Evolutionary conservation across 2,888 invertebrate species (phyloP).

Genomic region (Clostera curtula): DNA sequence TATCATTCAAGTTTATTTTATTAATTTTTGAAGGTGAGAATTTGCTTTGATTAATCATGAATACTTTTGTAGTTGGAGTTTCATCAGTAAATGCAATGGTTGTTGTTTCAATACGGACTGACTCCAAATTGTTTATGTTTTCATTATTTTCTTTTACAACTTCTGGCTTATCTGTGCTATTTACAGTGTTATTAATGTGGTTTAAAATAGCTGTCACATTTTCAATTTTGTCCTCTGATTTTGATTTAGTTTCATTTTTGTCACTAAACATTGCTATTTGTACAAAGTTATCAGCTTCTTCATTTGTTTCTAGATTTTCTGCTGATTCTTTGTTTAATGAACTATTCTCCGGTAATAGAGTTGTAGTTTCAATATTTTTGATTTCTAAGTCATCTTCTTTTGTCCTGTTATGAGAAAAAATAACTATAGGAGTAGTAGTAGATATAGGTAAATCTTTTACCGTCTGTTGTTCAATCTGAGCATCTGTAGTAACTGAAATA

Average conservation of each 20-base stretch:
- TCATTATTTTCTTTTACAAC: conserved; percentile 9
- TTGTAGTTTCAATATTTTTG: conserved; percentile 9
- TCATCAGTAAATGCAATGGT: conserved; percentile 8
- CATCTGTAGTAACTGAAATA: conserved; percentile 13
- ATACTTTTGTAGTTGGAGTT: conserved; percentile 8
- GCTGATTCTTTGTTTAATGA: conserved; percentile 1
- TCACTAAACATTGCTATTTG: conserved; percentile 25
- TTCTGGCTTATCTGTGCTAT: conserved; percentile 3
- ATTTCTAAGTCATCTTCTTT: conserved; percentile 7
- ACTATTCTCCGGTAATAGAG: not conserved
- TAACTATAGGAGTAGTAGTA: conserved; percentile 6
- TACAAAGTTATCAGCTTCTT: conserved; percentile 20
- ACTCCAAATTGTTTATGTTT: conserved; percentile 5
- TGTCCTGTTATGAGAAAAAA: conserved; percentile 8
- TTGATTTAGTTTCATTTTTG: conserved; percentile 9
- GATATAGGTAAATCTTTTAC: conserved; percentile 3
- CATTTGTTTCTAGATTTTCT: conserved; percentile 11
- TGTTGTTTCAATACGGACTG: conserved; percentile 7
- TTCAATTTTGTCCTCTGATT: conserved; percentile 7
- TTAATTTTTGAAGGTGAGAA: conserved; percentile 18
- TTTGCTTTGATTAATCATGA: conserved; percentile 8
- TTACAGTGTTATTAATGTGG: too few species aligned
- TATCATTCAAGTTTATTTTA: conserved; percentile 18
- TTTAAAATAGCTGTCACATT: too few species aligned
- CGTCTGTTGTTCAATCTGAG: not conserved